Conservation (phyloP, 2,797 vertebrate genomes). For the Sebastes kiyomatsui region DNA sequence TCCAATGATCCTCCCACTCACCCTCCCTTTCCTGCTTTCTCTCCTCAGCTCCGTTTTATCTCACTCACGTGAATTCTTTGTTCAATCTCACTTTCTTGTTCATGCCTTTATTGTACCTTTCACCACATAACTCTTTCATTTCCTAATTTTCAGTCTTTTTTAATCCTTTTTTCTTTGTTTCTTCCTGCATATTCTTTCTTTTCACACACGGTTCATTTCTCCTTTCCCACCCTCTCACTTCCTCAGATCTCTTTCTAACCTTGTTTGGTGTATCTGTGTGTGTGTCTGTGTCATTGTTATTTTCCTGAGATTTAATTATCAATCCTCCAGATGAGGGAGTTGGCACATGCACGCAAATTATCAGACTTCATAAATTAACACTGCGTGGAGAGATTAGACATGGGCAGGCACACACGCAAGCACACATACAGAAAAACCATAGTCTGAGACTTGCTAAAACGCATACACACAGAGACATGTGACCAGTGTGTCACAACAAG, state of each 20-base stretch:
- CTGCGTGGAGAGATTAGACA: background rate
- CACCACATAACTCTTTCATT: background rate
- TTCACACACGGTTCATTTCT: background rate
- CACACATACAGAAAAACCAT: background rate
- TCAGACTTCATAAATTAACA: conserved; percentile 20
- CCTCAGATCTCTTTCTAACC: conserved; percentile 5
- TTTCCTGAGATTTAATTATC: conserved; percentile 35
- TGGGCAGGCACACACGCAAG: background rate
- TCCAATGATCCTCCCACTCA: conserved; percentile 50
- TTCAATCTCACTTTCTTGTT: background rate
- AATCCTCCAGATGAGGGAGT: conserved; percentile 29
- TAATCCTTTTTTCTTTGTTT: background rate
- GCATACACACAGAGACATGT: background rate
- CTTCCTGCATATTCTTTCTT: background rate
- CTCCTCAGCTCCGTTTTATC: background rate
- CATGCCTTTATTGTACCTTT: background rate
- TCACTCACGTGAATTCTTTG: conserved; percentile 16
- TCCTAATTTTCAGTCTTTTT: background rate
- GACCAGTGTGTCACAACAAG: conserved; percentile 20
- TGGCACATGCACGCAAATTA: conserved; percentile 21
- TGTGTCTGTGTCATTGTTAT: conserved; percentile 5
- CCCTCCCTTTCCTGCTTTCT: background rate
- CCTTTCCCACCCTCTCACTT: background rate
- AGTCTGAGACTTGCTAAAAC: background rate
- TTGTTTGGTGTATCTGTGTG: conserved; percentile 16